Conservation (phyloP, 1,140 invertebrate species). For the Anadara kagoshimensis region DNA sequence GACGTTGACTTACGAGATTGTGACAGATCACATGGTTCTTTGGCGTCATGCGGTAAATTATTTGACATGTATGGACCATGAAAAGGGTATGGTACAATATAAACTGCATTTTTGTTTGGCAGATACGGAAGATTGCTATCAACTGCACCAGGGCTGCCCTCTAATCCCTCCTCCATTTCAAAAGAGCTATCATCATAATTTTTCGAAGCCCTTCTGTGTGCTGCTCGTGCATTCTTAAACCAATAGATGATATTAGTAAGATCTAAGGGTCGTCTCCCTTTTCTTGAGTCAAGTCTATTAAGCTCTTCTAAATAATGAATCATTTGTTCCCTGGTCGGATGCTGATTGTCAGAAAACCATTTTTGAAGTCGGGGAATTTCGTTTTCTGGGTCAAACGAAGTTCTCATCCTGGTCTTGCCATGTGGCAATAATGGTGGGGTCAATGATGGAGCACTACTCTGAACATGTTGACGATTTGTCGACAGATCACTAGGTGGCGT, state of each 20-base stretch:
- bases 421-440: constrained; percentile 38
- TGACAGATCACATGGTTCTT: constrained; percentile 58
- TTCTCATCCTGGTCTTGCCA: constrained; percentile 72
- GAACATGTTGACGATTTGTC: background rate
- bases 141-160: constrained; percentile 25
- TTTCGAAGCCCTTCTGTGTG: constrained; percentile 84
- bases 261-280: constrained; percentile 92
- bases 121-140: constrained; percentile 49
- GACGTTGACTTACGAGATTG: constrained; percentile 28
- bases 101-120: constrained; percentile 68
- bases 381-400: constrained; percentile 94
- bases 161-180: constrained; percentile 61
- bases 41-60: constrained; percentile 23
- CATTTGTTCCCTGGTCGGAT: constrained; percentile 88
- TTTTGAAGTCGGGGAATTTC: constrained; percentile 95
- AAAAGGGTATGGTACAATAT: constrained; percentile 60
- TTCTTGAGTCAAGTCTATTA: constrained; percentile 91
- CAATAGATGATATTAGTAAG: constrained; percentile 99
- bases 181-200: constrained; percentile 57
- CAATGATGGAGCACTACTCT: constrained; percentile 18
- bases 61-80: constrained; percentile 37
- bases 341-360: constrained; percentile 96
- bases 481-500: background rate
- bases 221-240: constrained; percentile 98
- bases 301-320: constrained; percentile 95